Evolutionary conservation across 2,797 vertebrate species (phyloP).

Genomic region (Menidia menidia): DNA sequence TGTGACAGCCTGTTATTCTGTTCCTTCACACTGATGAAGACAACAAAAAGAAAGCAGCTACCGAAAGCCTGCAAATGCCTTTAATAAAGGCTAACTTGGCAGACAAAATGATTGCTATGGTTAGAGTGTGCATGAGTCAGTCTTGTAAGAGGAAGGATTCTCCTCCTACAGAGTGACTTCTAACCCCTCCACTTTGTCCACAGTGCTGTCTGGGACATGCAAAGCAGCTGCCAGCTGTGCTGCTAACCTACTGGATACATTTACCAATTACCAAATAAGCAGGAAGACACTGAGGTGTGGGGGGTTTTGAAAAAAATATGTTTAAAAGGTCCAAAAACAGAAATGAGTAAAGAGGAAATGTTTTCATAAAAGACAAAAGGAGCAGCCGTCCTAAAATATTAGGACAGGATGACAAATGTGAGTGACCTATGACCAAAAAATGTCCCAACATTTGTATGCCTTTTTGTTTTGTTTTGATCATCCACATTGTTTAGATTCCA

Average conservation of each 20-base stretch:
- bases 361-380: too few species aligned
- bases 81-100: constrained; percentile 35
- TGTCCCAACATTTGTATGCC: too few species aligned
- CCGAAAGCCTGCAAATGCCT: constrained; percentile 25
- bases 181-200: constrained; percentile 31
- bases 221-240: constrained; percentile 9
- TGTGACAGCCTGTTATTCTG: constrained; percentile 41
- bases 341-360: too few species aligned
- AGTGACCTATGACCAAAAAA: too few species aligned
- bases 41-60: constrained; percentile 22
- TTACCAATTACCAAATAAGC: constrained; percentile 6
- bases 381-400: too few species aligned
- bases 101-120: constrained; percentile 43
- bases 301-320: too few species aligned
- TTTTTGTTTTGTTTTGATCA: too few species aligned
- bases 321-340: too few species aligned
- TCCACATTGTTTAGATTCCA: too few species aligned
- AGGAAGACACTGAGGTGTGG: constrained; percentile 3
- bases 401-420: too few species aligned
- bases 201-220: constrained; percentile 20
- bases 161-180: constrained; percentile 50
- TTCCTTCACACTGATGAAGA: constrained; percentile 28
- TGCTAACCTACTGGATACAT: constrained; percentile 8
- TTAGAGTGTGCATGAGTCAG: constrained; percentile 65
- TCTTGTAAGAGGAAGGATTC: constrained; percentile 34